Conservation (phyloP, 2,797 vertebrate species). For the Hydrolagus colliei region DNA sequence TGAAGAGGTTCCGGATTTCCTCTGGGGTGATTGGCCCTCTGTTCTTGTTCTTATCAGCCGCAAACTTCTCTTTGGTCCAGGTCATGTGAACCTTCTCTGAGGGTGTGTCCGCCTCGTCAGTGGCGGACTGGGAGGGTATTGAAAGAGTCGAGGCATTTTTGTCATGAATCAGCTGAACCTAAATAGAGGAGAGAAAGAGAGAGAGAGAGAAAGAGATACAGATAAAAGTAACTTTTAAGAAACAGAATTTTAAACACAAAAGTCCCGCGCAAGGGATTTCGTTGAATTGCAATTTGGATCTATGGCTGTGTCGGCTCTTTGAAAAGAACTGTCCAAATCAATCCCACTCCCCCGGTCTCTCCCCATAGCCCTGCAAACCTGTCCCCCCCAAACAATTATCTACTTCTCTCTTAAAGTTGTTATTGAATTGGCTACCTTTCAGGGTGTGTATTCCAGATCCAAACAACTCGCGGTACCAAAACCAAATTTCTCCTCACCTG, state of each 20-base stretch:
- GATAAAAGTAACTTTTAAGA: constrained; percentile 33
- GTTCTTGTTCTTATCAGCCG: constrained; percentile 77
- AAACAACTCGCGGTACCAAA: no score
- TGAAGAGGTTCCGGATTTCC: constrained; percentile 95
- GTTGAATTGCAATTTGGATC: no score
- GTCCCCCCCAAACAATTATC: no score
- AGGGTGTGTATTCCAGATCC: no score
- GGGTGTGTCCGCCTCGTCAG: constrained; percentile 68
- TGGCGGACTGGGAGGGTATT: constrained; percentile 71
- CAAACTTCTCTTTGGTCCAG: constrained; percentile 88
- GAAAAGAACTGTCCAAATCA: no score
- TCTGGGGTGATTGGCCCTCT: constrained; percentile 75
- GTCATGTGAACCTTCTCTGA: constrained; percentile 91
- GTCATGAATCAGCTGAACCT: constrained; percentile 96
- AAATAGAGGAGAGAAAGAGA: constrained; percentile 37
- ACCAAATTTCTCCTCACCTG: no score
- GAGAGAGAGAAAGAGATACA: neutral
- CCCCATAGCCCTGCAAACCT: no score
- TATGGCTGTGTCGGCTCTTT: no score
- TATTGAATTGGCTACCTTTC: no score
- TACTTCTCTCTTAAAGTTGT: no score
- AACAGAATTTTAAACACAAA: constrained; percentile 3
- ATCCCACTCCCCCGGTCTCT: no score
- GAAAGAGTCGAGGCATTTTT: constrained; percentile 78
- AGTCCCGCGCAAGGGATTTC: no score